These are phyloP conservation scores for Heteromurus nitidus DNA, from an alignment of 2,888 invertebrate genomes.

Conservation along the genomic window DNA sequence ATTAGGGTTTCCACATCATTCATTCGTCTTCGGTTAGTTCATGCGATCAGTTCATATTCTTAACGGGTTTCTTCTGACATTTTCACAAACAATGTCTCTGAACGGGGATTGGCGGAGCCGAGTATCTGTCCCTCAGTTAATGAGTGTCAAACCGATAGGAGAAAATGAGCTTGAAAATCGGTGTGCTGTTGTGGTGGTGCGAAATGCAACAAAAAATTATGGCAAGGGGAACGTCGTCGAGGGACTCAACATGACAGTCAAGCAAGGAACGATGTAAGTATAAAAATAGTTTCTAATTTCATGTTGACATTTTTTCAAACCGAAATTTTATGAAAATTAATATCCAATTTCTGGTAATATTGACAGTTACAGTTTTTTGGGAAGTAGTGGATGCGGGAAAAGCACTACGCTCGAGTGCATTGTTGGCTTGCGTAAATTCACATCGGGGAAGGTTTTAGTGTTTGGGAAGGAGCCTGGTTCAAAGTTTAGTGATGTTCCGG, in stretches of 20 bases:
- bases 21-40: too few species aligned
- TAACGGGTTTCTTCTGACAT: too few species aligned
- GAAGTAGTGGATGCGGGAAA: conserved; percentile 83
- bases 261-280: conserved; percentile 33
- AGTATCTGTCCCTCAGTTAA: too few species aligned
- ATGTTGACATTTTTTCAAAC: background rate
- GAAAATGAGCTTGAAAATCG: too few species aligned
- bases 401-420: conserved; percentile 83
- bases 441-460: conserved; percentile 91
- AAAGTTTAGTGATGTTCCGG: conserved; percentile 92
- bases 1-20: too few species aligned
- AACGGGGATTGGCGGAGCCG: too few species aligned
- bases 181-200: conserved; percentile 31
- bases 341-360: background rate
- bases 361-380: conserved; percentile 54
- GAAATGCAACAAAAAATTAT: conserved; percentile 28
- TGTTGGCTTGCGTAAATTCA: conserved; percentile 81
- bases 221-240: conserved; percentile 1
- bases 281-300: background rate
- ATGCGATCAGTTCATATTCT: too few species aligned
- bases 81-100: too few species aligned
- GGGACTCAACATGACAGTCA: conserved; percentile 41
- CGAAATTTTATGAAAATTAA: background rate
- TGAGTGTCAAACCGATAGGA: too few species aligned
- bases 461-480: conserved; percentile 92